Evolutionary conservation across 2,113 vertebrate genomes (phyloP), one percentile per base, ranked within the genome.

Genomic region (Dipodomys merriami): DNA sequence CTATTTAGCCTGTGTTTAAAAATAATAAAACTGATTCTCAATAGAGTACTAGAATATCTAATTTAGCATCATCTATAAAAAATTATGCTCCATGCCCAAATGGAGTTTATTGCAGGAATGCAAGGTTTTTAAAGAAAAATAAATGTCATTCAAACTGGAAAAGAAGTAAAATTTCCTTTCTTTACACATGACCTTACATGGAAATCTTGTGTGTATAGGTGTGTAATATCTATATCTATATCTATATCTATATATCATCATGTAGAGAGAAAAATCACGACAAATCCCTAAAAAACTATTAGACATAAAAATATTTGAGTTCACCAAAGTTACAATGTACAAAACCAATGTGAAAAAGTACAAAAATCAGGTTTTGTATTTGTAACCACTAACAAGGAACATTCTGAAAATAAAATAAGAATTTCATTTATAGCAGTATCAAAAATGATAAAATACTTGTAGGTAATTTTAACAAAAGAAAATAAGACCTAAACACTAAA

Each of bases 331-430:
- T 65, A 9, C 20, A 76, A 15, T 15, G 4, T 46, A 80, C 19
- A 72, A 78, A 35, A 74, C 18, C 12, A 92, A 91, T 29, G 78
- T 23, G 39, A 39, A 39, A 39, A 39, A 39, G 39, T 39, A 78
- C 12, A 91, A 94, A 86, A 71, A 60, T 35, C 53, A 44, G 60
- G 30, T 77, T 92, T 29, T 65, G 2, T 13, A 16, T 72, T 71
- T 82, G 65, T 78, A 83, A 60, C 57, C 3, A 13, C 19, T 57
- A 86, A 22, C 23, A 72, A 39, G 13, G 3, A 30, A 78, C n/a
- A 39, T 69, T 85, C 39, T 85, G 29, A 82, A 92, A 85, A 88
- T 72, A 9, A 95, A 94, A 20, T 86, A 90, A 69, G 33, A 86
- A 82, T 53, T 53, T 53, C 49, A 86, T 68, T 85, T 91, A 84